Evolutionary conservation across 2,113 vertebrate species (phyloP), one percentile per base, ranked within the genome.

Genomic region (Jaculus jaculus): DNA sequence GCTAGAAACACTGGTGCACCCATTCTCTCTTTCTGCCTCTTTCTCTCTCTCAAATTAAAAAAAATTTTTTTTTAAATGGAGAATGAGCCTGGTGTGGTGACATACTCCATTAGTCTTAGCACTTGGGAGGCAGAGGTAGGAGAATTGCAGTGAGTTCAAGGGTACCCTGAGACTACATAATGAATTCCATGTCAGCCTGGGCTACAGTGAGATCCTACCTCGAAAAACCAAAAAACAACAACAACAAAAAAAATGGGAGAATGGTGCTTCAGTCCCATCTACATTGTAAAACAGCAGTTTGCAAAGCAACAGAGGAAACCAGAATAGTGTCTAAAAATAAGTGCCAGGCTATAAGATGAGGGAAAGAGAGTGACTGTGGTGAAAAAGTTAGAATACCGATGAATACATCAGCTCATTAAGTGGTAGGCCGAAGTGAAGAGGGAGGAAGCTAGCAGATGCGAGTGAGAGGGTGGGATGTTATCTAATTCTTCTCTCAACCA

Each of bases 361-460:
- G 37, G 30, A 7, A 10, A 39, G 10, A 54, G 37, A 42, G 28
- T 9, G 37, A 5, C 13, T 20, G 16, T 1, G 5, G 24, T n/a
- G 63, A 18, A 32, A 20, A 85, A 74, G 21, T 16, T 7, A 74
- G 58, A 60, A 21, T 42, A 47, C 61, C 17, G 9, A 42, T 5
- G 21, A 39, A 37, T n/a, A 39, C 37, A 8, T 11, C 30, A 61
- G 68, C 18, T 4, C 8, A 15, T 28, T 26, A 39, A 4, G 21
- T 2, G 7, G 54, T 42, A 30, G 0, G 84, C 26, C 5, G 10
- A 66, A 42, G 0, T 0, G 9, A 7, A 4, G 3, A 30, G 4
- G 5, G n/a, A 26, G 12, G 71, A 13, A 68, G 71, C 77, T 66
- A 51, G 61, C 32, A 23, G 81, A 63, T 11, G 34, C 34, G 17